Evolutionary conservation across 2,113 vertebrate species (phyloP).

Genomic region (Carassius auratus): DNA sequence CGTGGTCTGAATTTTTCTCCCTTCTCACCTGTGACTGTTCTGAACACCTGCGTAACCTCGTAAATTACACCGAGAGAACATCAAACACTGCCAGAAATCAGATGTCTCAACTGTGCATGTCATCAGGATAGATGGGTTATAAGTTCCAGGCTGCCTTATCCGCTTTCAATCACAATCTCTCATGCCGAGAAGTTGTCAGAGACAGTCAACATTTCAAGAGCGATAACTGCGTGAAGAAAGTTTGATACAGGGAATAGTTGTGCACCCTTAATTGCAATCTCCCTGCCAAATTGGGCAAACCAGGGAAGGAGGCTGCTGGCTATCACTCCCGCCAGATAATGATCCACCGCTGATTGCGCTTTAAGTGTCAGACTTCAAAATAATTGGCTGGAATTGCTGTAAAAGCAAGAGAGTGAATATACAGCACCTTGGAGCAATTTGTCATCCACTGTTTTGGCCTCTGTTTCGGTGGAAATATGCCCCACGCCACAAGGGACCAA

Average conservation of each 20-base stretch:
- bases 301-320: conserved; percentile 40
- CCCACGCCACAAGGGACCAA: conserved; percentile 41
- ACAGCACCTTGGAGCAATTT: conserved; percentile 50
- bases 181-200: conserved; percentile 8
- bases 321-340: conserved; percentile 46
- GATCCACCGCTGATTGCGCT: conserved; percentile 50
- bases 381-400: conserved; percentile 61
- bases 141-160: conserved; percentile 20
- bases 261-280: conserved; percentile 50
- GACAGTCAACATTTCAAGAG: conserved; percentile 34
- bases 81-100: conserved; percentile 27
- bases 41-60: conserved; percentile 22
- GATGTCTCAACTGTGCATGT: conserved; percentile 14
- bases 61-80: conserved; percentile 40
- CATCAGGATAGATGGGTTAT: not conserved
- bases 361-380: conserved; percentile 57
- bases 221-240: conserved; percentile 42
- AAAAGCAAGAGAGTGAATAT: conserved; percentile 51
- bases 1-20: not conserved
- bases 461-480: conserved; percentile 22
- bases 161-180: conserved; percentile 27
- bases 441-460: conserved; percentile 42
- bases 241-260: conserved; percentile 11
- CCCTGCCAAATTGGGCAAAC: conserved; percentile 43
- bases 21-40: conserved; percentile 42